Conservation (phyloP, 1,140 invertebrate species). For the Galleria mellonella region DNA sequence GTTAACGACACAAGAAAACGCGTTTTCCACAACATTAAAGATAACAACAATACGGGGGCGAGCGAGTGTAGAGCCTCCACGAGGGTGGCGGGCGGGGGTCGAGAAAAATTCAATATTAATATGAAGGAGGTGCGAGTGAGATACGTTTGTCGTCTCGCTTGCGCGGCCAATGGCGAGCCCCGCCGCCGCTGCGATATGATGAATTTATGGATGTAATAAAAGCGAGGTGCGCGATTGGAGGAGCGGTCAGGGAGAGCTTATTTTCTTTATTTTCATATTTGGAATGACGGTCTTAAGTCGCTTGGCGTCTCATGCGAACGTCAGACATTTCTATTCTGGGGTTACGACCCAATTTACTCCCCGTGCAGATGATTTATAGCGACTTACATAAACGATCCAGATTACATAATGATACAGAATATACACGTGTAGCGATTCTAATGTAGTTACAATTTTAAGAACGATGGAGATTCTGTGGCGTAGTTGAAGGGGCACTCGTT, state of each 20-base stretch:
- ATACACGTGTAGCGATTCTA: slow-evolving; percentile 4
- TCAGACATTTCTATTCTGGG: slow-evolving; percentile 27
- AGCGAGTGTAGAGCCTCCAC: slow-evolving; percentile 68
- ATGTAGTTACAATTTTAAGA: slow-evolving; percentile 26
- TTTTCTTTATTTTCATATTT: slow-evolving; percentile 74
- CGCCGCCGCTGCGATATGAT: slow-evolving; percentile 71
- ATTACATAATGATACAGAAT: not conserved
- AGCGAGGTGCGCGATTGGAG: slow-evolving; percentile 74
- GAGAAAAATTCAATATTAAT: slow-evolving; percentile 79
- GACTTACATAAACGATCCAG: not conserved
- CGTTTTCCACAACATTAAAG: slow-evolving; percentile 75
- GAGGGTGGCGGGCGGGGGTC: slow-evolving; percentile 65
- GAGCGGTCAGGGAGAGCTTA: slow-evolving; percentile 62
- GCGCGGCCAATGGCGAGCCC: slow-evolving; percentile 72
- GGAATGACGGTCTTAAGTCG: slow-evolving; percentile 58
- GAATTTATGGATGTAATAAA: slow-evolving; percentile 80
- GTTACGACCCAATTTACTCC: slow-evolving; percentile 1
- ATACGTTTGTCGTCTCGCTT: slow-evolving; percentile 54
- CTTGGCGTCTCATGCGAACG: slow-evolving; percentile 18
- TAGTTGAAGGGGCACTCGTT: slow-evolving; percentile 36
- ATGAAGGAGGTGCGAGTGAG: slow-evolving; percentile 76
- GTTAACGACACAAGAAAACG: slow-evolving; percentile 75
- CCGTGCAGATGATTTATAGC: slow-evolving; percentile 1
- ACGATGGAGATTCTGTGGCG: slow-evolving; percentile 32
- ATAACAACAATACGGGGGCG: slow-evolving; percentile 73